Evolutionary conservation across 2,113 vertebrate genomes (phyloP).

Genomic region (Theropithecus gelada): DNA sequence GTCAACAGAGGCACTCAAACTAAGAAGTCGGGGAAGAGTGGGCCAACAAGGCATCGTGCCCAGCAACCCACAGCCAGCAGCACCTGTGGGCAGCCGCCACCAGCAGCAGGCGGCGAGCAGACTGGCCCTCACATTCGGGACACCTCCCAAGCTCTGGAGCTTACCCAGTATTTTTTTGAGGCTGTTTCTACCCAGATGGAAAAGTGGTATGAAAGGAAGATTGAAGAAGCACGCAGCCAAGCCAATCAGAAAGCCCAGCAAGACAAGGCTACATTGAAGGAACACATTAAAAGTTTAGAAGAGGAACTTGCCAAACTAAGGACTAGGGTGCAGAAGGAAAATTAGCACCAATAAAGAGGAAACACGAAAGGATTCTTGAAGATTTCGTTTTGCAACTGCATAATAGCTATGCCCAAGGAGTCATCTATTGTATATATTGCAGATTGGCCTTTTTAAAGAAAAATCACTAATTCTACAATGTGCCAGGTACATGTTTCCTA

Average conservation of each 20-base stretch:
- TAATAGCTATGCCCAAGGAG: background rate
- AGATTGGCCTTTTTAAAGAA: background rate
- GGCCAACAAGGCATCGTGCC: slow-evolving; percentile 81
- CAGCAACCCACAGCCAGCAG: background rate
- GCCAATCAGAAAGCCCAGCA: slow-evolving; percentile 90
- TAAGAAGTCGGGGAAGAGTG: slow-evolving; percentile 85
- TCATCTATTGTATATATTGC: background rate
- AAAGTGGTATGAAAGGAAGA: slow-evolving; percentile 97
- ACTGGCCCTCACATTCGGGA: slow-evolving; percentile 81
- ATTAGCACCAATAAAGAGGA: slow-evolving; percentile 73
- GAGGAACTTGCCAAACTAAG: slow-evolving; percentile 92
- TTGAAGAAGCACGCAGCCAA: slow-evolving; percentile 93
- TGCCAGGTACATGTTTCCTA: background rate
- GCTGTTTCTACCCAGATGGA: slow-evolving; percentile 97
- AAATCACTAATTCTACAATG: background rate
- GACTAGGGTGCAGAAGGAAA: slow-evolving; percentile 88
- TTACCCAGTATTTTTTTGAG: slow-evolving; percentile 97
- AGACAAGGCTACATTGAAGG: slow-evolving; percentile 88
- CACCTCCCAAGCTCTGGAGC: slow-evolving; percentile 92
- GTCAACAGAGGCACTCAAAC: slow-evolving; percentile 87
- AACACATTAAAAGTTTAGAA: slow-evolving; percentile 92
- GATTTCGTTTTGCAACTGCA: background rate
- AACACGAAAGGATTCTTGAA: background rate
- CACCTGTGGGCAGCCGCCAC: slow-evolving; percentile 48
- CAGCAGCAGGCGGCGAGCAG: background rate